Conservation (phyloP, 2,113 vertebrate genomes). For the Vanacampus margaritifer region DNA sequence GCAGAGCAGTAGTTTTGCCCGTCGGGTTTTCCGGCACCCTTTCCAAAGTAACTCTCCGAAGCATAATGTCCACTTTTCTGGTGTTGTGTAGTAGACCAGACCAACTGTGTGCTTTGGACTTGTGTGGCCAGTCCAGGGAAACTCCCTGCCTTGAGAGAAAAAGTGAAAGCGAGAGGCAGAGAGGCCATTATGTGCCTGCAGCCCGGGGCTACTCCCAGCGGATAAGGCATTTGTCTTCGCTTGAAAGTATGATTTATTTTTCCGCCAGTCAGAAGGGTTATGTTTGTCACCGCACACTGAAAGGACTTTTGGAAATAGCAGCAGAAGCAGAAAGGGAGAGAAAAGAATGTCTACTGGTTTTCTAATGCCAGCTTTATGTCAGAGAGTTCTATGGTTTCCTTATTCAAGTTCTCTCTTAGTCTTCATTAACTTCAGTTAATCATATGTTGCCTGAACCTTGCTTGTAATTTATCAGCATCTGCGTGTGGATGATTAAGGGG, state of each 20-base stretch:
- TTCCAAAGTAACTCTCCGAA: constrained; percentile 6
- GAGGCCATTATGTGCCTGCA: constrained; percentile 66
- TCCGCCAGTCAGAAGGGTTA: constrained; percentile 66
- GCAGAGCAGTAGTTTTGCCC: constrained; percentile 17
- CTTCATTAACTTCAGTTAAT: constrained; percentile 66
- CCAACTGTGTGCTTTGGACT: constrained; percentile 34
- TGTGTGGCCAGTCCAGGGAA: constrained; percentile 52
- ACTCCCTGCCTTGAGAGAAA: constrained; percentile 58
- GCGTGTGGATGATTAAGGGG: constrained; percentile 59
- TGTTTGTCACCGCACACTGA: constrained; percentile 68
- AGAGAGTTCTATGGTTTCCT: constrained; percentile 49
- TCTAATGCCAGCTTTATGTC: constrained; percentile 35
- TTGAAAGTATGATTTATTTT: constrained; percentile 76
- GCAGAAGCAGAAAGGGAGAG: constrained; percentile 48
- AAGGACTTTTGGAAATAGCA: constrained; percentile 65
- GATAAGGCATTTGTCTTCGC: constrained; percentile 73
- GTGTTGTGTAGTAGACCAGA: constrained; percentile 10
- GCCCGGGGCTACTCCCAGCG: constrained; percentile 64
- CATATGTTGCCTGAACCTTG: constrained; percentile 52
- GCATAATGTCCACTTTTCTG: constrained; percentile 18
- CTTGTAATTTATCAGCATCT: constrained; percentile 60
- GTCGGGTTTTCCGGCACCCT: not conserved
- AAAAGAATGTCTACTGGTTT: constrained; percentile 22
- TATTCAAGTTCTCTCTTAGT: constrained; percentile 61
- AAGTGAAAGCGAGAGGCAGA: constrained; percentile 34